Evolutionary conservation across 2,888 invertebrate genomes (phyloP).

Genomic region (Lordiphosa andalusiaca): DNA sequence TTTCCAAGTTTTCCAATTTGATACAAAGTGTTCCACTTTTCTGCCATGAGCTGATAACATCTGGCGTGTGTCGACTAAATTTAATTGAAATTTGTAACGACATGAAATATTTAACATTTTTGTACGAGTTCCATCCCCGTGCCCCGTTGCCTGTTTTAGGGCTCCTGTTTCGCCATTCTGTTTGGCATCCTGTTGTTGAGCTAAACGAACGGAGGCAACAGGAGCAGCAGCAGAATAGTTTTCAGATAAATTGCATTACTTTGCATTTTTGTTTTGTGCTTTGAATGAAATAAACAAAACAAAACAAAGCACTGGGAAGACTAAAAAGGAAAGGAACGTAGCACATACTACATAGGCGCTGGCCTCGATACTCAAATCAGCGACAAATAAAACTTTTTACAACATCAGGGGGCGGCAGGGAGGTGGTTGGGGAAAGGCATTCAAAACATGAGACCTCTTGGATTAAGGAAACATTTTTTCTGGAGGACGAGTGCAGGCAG

Average conservation of each 20-base stretch:
- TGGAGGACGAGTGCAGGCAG: constrained; percentile 13
- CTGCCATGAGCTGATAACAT: constrained; percentile 1
- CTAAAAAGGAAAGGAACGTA: constrained; percentile 14
- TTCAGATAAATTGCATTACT: constrained; percentile 66
- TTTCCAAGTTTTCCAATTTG: too few species aligned
- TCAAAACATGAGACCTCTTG: constrained; percentile 42
- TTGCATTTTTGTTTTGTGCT: constrained; percentile 57
- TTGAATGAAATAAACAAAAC: constrained; percentile 52
- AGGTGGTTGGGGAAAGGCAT: constrained; percentile 17
- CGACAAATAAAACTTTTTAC: constrained; percentile 64
- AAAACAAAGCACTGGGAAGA: constrained; percentile 7
- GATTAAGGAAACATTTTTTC: constrained; percentile 53
- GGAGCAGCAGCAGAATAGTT: constrained; percentile 47
- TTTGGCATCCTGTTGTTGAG: constrained; percentile 4
- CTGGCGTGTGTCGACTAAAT: constrained; percentile 23
- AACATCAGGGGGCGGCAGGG: constrained; percentile 28
- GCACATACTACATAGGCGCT: constrained; percentile 45
- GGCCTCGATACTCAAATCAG: constrained; percentile 64
- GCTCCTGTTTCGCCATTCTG: not conserved
- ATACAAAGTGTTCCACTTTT: not conserved
- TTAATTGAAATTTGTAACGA: constrained; percentile 52
- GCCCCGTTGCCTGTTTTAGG: constrained; percentile 1
- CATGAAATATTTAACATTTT: constrained; percentile 44
- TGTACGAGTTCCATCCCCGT: not conserved
- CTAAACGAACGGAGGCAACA: not conserved